Evolutionary conservation across 2,113 vertebrate genomes (phyloP).

Genomic region (Chloebia gouldiae): DNA sequence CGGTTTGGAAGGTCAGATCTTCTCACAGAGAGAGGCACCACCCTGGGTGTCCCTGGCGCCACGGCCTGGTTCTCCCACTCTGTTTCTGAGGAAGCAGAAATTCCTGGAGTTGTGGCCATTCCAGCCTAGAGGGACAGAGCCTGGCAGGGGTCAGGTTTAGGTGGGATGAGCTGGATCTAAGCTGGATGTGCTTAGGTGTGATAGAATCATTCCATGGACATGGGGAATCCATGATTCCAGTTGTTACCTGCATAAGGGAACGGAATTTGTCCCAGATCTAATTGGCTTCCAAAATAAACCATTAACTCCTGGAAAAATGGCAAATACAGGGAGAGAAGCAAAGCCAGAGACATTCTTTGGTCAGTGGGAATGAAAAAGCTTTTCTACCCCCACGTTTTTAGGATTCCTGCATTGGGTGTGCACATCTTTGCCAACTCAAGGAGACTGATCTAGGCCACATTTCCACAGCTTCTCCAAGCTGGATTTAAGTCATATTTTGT

Average conservation of each 20-base stretch:
- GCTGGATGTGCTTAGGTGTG: background rate
- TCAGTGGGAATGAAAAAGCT: background rate
- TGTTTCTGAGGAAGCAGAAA: background rate
- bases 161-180: background rate
- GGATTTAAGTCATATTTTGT: background rate
- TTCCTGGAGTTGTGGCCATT: background rate
- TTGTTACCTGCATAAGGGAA: background rate
- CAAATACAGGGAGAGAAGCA: background rate
- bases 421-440: background rate
- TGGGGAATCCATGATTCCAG: background rate
- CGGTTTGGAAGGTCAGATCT: background rate
- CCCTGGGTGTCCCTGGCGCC: rapidly evolving
- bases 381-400: background rate
- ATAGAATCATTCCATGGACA: background rate
- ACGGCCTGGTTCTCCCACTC: rapidly evolving
- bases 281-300: background rate
- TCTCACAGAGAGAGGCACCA: background rate
- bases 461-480: background rate
- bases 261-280: background rate
- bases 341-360: background rate
- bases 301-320: background rate
- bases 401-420: too few species aligned
- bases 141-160: background rate
- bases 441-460: background rate
- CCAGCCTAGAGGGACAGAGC: background rate